Evolutionary conservation across 1,140 invertebrate genomes (phyloP).

Genomic region (Homalodisca vitripennis): DNA sequence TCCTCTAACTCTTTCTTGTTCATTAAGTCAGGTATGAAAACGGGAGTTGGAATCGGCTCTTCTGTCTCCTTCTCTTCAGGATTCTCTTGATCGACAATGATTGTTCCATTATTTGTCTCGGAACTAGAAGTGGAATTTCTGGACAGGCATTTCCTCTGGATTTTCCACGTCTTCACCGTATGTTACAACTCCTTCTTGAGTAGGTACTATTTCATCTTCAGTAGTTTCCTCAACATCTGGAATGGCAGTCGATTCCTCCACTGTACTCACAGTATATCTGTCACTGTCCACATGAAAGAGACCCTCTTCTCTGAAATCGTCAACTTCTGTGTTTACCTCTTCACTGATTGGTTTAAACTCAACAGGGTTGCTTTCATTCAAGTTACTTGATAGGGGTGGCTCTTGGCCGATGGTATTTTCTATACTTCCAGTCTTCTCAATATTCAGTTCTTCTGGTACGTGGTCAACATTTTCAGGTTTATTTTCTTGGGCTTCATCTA

Average conservation of each 20-base stretch:
- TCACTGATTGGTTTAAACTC: slow-evolving; percentile 1
- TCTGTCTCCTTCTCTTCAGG: neutral
- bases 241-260: neutral
- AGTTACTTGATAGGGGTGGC: neutral
- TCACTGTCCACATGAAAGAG: neutral
- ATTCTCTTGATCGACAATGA: neutral
- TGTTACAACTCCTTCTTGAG: neutral
- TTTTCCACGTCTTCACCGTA: neutral
- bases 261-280: neutral
- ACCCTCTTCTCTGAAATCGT: slow-evolving; percentile 12
- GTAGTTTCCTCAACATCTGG: slow-evolving; percentile 5
- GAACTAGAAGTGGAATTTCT: too few species aligned
- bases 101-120: neutral
- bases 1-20: neutral
- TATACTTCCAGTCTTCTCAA: neutral
- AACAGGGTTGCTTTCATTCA: slow-evolving; percentile 1
- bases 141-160: neutral
- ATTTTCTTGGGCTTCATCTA: neutral
- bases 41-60: neutral
- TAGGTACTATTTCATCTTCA: neutral
- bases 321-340: neutral
- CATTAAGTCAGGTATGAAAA: neutral
- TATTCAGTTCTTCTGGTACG: neutral
- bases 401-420: neutral
- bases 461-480: neutral